Base-by-base conservation (phyloP, 1,140 invertebrate genomes). In the Meteorus sp. region DNA sequence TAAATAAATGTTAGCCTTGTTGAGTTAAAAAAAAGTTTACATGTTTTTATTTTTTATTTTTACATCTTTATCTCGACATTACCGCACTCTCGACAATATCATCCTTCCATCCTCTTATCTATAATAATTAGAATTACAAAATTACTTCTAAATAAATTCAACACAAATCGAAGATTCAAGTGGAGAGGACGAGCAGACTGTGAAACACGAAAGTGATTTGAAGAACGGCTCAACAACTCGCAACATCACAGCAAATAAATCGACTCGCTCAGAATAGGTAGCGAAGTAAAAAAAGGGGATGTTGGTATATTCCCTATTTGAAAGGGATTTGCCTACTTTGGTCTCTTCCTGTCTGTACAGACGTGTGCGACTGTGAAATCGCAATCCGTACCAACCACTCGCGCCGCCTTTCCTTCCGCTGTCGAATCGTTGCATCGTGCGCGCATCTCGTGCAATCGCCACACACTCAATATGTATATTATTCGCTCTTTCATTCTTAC, bases 1-100 rank as follows among this genome's bases (percentile, higher is more conserved):
- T 79, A 76, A 80, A 80, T 80, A 80, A 80, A 80, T 80, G 78
- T 80, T 80, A 80, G 78, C 74, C 69, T 78, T 80, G 78, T 80
- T 79, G 77, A 79, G 74, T 80, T 80, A 80, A 79, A 80, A 74
- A 64, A 71, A 74, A 64, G 62, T 56, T 65, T 62, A 64, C 60
- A 63, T 63, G 59, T 62, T 64, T 66, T 52, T 55, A 11, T 63
- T 54, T 53, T 55, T 64, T 57, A 45, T 43, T 39, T 39, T 62
- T 60, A n/a, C n/a, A n/a, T n/a, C n/a, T n/a, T n/a, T n/a, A n/a
- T n/a, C n/a, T n/a, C n/a, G 29, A 27, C 39, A 50, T 31, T 39
- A 37, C n/a, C 33, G 27, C 31, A 39, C 27, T 53, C 54, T 56
- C 37, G 22, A 43, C 50, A 23, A 56, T 22, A 39, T n/a, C n/a